Evolutionary conservation across 2,113 vertebrate genomes (phyloP), one percentile per base, ranked within the genome.

Genomic region (Scolopax mira): DNA sequence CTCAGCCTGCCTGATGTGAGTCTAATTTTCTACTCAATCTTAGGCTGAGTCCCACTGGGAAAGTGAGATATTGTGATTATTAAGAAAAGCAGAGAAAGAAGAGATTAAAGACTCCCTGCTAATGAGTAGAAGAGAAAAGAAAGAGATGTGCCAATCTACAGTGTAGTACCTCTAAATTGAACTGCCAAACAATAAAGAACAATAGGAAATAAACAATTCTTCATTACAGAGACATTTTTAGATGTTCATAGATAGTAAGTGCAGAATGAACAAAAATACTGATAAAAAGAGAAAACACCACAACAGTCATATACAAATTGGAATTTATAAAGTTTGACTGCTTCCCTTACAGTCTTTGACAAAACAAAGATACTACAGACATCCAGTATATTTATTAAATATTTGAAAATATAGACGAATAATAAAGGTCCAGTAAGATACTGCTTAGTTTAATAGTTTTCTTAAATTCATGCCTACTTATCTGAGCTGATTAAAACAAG

Each of bases 21-120:
- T 71, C 93, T 97, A 97, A 98, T 97, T 97, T 95, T 94, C 96
- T 95, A 62, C 79, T 97, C 95, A 93, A 42, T 97, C 95, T 97
- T 95, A 92, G 79, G 78, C 75, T 95, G 94, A 85, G 46, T 95
- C 93, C 90, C 93, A 97, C 95, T 94, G 93, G 93, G 93, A 94
- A 87, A 97, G 66, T 95, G 88, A 94, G 91, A 96, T 66, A 74
- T 72, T 95, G 70, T 96, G 95, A 97, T 98, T 96, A 95, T 86
- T 96, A 75, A 93, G 77, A 97, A 97, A 97, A 79, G 42, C 72
- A 73, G 58, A 94, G 88, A 79, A 94, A 96, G 85, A 88, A 85
- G 82, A 94, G 73, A 81, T 96, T 94, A 89, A 97, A 93, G 79
- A 71, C 81, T 92, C 72, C 85, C 94, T 91, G 95, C 81, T 97